phyloP scores from a whole-genome alignment of 2,888 invertebrate species.

The Xestia xanthographa region DNA sequence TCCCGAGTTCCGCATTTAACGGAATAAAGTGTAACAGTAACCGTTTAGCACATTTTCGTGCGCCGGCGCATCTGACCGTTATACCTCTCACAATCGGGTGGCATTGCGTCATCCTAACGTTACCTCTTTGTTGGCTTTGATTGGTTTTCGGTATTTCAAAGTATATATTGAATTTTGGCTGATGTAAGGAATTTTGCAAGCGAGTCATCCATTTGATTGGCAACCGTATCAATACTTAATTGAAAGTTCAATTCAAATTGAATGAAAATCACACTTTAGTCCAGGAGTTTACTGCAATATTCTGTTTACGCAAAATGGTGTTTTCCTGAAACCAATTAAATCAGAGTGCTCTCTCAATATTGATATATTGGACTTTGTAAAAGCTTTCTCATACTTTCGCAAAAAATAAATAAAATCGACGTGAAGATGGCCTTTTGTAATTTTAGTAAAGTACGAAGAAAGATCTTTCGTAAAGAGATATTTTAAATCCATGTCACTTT shows the following conservation, averaged over 20 bases:
- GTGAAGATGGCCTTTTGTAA: not conserved
- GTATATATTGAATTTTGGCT: slow-evolving; percentile 26
- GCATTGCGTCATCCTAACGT: slow-evolving; percentile 63
- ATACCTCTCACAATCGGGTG: slow-evolving; percentile 51
- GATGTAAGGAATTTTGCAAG: slow-evolving; percentile 33
- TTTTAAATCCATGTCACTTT: not conserved
- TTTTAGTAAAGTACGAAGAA: not conserved
- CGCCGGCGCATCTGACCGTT: slow-evolving; percentile 60
- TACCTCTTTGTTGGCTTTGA: slow-evolving; percentile 57
- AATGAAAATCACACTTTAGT: not conserved
- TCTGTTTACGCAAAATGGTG: not conserved
- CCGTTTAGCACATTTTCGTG: slow-evolving; percentile 62
- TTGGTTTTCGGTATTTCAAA: slow-evolving; percentile 47
- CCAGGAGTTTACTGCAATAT: not conserved
- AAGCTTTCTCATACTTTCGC: slow-evolving; percentile 11
- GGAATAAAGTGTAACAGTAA: slow-evolving; percentile 62
- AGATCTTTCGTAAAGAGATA: no score
- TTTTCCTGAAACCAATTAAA: slow-evolving; percentile 15
- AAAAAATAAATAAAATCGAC: not conserved
- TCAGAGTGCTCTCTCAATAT: slow-evolving; percentile 15
- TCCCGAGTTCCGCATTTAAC: slow-evolving; percentile 49
- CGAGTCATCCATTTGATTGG: slow-evolving; percentile 14
- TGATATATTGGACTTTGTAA: slow-evolving; percentile 5
- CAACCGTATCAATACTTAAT: not conserved
- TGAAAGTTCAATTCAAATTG: slow-evolving; percentile 6